phyloP scores from a whole-genome alignment of 1,140 invertebrate species.

The Drosophila trapezifrons region DNA sequence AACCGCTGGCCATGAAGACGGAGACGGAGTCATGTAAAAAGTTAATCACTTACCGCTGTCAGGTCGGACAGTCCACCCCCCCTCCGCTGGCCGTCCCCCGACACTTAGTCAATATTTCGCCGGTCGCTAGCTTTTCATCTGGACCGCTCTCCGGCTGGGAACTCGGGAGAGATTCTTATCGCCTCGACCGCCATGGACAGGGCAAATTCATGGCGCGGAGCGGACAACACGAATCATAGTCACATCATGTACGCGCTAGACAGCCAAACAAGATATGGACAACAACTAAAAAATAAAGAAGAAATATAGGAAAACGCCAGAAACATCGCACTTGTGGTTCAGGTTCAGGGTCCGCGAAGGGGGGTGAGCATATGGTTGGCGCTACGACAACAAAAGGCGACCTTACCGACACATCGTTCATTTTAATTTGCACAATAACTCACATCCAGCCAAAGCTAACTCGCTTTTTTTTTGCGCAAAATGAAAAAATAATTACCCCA shows the following conservation, averaged over 20 bases:
- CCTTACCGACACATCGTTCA: slow-evolving; percentile 80
- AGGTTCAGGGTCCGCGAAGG: slow-evolving; percentile 19
- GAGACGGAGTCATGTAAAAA: slow-evolving; percentile 39
- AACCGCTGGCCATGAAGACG: slow-evolving; percentile 26
- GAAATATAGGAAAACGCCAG: slow-evolving; percentile 21
- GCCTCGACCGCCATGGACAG: slow-evolving; percentile 47
- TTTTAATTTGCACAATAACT: slow-evolving; percentile 80
- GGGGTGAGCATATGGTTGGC: slow-evolving; percentile 51
- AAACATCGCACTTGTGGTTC: slow-evolving; percentile 41
- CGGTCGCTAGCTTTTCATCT: slow-evolving; percentile 39
- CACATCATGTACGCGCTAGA: slow-evolving; percentile 48
- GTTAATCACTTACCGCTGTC: slow-evolving; percentile 52
- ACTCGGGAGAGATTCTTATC: slow-evolving; percentile 40
- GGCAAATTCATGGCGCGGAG: slow-evolving; percentile 44
- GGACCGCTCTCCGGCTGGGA: slow-evolving; percentile 32
- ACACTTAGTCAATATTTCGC: slow-evolving; percentile 45
- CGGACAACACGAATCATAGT: slow-evolving; percentile 49
- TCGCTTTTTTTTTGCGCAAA: slow-evolving; percentile 44
- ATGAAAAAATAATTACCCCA: slow-evolving; percentile 48
- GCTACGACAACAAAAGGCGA: slow-evolving; percentile 72
- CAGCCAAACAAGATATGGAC: slow-evolving; percentile 46
- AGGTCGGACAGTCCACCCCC: slow-evolving; percentile 29
- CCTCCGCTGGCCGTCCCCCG: too few relatives aligned
- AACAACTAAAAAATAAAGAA: slow-evolving; percentile 6
- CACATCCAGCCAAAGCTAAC: slow-evolving; percentile 48